These are phyloP conservation scores for Nothobranchius kuhntae DNA, from an alignment of 2,113 vertebrate species.

Conservation along the genomic window DNA sequence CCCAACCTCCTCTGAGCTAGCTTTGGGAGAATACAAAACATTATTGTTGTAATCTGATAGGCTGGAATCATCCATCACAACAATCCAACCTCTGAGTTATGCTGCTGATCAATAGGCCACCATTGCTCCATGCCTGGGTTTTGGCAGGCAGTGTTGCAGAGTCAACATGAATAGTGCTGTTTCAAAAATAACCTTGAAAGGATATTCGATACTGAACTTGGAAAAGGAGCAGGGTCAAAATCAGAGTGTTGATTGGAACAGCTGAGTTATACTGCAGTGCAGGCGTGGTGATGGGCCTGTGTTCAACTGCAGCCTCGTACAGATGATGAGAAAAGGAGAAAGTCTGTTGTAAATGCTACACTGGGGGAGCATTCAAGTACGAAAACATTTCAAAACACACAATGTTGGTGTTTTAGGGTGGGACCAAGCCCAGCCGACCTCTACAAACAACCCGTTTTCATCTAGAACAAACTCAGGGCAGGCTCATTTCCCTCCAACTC, in stretches of 20 bases:
- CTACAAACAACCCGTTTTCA: conserved; percentile 8
- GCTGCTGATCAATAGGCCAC: conserved; percentile 47
- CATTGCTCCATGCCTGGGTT: conserved; percentile 34
- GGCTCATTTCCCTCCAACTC: background rate
- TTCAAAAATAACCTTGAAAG: conserved; percentile 35
- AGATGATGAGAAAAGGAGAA: too few relatives aligned
- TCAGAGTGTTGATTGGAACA: conserved; percentile 25
- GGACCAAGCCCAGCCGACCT: conserved; percentile 18
- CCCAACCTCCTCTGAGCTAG: background rate
- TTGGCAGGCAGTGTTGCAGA: conserved; percentile 34
- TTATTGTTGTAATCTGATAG: background rate
- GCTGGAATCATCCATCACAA: conserved; percentile 17
- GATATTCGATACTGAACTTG: conserved; percentile 23
- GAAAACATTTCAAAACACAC: too few relatives aligned
- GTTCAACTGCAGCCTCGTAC: background rate
- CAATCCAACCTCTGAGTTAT: conserved; percentile 20
- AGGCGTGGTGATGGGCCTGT: background rate
- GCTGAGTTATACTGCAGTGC: conserved; percentile 16
- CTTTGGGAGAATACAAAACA: conserved; percentile 3
- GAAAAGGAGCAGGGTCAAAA: conserved; percentile 21
- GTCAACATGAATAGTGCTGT: conserved; percentile 25
- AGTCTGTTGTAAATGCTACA: too few relatives aligned
- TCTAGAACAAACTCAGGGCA: conserved; percentile 13
- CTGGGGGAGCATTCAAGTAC: too few relatives aligned
- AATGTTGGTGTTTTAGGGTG: background rate